Evolutionary conservation across 2,797 vertebrate genomes (phyloP).

Genomic region (Rallus crepitans): DNA sequence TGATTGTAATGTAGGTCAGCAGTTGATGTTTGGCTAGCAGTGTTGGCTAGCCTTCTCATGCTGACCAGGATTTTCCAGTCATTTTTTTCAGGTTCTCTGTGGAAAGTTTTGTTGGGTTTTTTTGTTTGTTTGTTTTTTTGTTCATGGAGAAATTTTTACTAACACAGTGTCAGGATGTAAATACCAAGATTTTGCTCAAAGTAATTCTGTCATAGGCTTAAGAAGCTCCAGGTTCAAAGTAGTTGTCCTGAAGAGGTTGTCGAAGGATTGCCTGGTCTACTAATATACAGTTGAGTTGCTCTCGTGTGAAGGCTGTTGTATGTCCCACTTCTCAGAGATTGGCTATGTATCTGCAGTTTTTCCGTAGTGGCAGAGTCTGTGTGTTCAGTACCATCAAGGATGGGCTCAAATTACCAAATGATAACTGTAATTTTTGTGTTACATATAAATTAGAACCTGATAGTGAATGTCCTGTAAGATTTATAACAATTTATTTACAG

Average conservation of each 20-base stretch:
- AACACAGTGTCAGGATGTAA: background rate
- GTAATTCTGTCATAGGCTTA: background rate
- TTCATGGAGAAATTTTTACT: background rate
- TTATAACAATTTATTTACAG: background rate
- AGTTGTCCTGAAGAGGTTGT: background rate
- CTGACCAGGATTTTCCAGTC: background rate
- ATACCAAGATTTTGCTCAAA: background rate
- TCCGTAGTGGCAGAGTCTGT: background rate
- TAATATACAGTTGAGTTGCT: rapidly evolving
- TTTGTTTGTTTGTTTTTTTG: background rate
- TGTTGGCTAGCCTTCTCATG: background rate
- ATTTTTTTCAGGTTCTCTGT: background rate
- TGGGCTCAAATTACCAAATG: background rate
- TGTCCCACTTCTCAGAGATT: background rate
- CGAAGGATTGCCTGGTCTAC: background rate
- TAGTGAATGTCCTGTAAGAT: background rate
- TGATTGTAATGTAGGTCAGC: background rate
- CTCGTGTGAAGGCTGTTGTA: background rate
- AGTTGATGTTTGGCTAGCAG: background rate
- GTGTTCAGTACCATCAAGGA: background rate
- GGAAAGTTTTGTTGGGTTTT: background rate
- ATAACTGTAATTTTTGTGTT: background rate
- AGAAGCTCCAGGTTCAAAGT: background rate
- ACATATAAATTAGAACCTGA: background rate
- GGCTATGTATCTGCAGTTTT: background rate